Evolutionary conservation across 64 coral and sea anemone species (phyloP).

Genomic region (Actinia equina): DNA sequence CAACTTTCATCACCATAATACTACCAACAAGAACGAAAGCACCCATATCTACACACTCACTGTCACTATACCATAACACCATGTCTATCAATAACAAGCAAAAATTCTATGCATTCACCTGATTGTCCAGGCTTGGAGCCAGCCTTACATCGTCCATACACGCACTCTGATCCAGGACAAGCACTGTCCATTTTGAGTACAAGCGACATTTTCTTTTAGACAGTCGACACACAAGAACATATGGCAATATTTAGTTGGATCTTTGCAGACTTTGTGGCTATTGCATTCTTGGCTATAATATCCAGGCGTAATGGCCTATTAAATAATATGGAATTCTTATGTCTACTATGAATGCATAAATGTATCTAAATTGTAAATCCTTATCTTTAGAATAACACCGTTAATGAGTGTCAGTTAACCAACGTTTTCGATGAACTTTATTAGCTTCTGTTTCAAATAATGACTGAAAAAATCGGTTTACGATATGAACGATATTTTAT

Average conservation of each 20-base stretch:
- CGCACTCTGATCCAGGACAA: conserved; percentile 84
- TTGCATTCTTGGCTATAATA: conserved; percentile 99
- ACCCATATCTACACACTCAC: too few species aligned
- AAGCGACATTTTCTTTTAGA: conserved; percentile 98
- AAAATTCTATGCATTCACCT: conserved; percentile 28
- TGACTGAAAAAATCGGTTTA: background rate
- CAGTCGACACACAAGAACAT: conserved; percentile 99
- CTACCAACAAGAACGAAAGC: too few species aligned
- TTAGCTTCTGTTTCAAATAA: background rate
- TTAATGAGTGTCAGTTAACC: too few species aligned
- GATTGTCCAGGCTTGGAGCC: conserved; percentile 71
- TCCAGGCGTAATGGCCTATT: conserved; percentile 90
- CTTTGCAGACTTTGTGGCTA: conserved; percentile 91
- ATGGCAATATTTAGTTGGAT: conserved; percentile 81
- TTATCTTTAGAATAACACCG: too few species aligned
- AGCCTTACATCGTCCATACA: conserved; percentile 92
- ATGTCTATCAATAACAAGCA: too few species aligned
- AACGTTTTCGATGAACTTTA: background rate
- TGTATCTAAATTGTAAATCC: too few species aligned
- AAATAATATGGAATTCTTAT: background rate
- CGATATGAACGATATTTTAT: background rate
- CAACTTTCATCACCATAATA: too few species aligned
- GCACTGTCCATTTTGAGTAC: conserved; percentile 98
- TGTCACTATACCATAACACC: too few species aligned
- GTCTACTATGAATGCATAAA: too few species aligned